phyloP scores from a whole-genome alignment of 1,140 invertebrate species.

The Zaprionus taronus region DNA sequence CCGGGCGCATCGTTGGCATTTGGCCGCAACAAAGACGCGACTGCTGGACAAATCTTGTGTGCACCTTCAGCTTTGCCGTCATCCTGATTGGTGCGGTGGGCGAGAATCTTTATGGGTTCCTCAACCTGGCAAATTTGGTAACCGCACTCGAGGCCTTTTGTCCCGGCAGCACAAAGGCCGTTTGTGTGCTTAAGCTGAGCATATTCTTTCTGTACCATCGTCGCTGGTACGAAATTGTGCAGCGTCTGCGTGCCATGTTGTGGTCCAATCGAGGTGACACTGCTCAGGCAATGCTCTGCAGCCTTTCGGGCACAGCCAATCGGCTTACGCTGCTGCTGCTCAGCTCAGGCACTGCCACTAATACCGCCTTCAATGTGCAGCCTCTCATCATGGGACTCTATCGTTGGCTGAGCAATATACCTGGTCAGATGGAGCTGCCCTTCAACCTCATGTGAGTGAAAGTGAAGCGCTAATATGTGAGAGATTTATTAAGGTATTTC shows the following conservation, averaged over 20 bases:
- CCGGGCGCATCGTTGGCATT: constrained; percentile 64
- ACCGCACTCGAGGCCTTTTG: constrained; percentile 76
- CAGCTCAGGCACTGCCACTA: constrained; percentile 52
- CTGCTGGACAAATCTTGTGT: constrained; percentile 48
- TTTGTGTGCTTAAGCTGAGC: constrained; percentile 68
- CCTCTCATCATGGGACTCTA: constrained; percentile 64
- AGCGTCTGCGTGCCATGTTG: constrained; percentile 54
- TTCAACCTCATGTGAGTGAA: constrained; percentile 69
- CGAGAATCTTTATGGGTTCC: constrained; percentile 66
- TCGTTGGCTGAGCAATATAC: constrained; percentile 40
- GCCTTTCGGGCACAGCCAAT: constrained; percentile 50
- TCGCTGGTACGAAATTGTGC: constrained; percentile 50
- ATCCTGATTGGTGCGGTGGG: constrained; percentile 66
- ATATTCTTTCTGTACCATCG: constrained; percentile 65
- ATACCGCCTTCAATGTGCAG: constrained; percentile 56
- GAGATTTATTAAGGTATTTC: too few species aligned
- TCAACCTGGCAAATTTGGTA: constrained; percentile 66
- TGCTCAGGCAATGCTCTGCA: constrained; percentile 50
- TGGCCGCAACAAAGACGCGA: constrained; percentile 59
- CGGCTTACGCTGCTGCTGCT: constrained; percentile 55
- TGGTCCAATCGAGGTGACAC: constrained; percentile 29
- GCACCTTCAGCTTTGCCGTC: constrained; percentile 57
- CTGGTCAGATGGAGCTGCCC: constrained; percentile 53
- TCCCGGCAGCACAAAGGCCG: constrained; percentile 74
- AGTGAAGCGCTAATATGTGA: too few species aligned